These are phyloP conservation scores for Morelia viridis DNA, from an alignment of 2,797 vertebrate genomes.

Conservation along the genomic window DNA sequence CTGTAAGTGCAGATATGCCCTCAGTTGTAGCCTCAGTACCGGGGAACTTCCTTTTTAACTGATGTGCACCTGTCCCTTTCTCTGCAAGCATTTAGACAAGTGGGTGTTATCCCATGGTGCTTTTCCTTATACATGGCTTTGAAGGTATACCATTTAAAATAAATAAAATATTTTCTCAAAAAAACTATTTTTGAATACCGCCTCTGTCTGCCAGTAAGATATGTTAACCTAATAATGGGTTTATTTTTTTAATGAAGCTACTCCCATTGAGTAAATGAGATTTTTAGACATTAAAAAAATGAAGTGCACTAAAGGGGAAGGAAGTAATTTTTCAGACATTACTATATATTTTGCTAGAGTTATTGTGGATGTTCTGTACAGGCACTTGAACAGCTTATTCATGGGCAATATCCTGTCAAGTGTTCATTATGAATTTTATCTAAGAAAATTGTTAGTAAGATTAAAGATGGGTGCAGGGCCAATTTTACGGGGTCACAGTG, in stretches of 20 bases:
- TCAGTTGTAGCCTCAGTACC: background rate
- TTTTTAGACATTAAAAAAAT: conserved; percentile 25
- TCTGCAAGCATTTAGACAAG: background rate
- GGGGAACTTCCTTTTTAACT: background rate
- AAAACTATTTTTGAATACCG: background rate
- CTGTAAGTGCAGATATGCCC: background rate
- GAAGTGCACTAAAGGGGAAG: conserved; percentile 37
- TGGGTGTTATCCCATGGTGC: background rate
- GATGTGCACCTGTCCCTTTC: background rate
- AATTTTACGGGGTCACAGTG: background rate
- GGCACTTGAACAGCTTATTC: conserved; percentile 24
- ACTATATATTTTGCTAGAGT: conserved; percentile 28
- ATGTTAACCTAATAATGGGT: conserved; percentile 20
- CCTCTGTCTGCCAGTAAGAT: background rate
- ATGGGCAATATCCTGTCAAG: background rate
- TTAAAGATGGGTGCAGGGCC: background rate
- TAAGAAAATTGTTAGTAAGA: background rate
- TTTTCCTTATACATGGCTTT: background rate
- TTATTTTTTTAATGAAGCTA: conserved; percentile 25
- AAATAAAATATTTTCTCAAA: background rate
- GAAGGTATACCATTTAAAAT: background rate
- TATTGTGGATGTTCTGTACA: conserved; percentile 30
- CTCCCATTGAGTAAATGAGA: conserved; percentile 37
- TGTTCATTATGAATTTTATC: background rate
- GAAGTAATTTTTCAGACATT: conserved; percentile 16